These are phyloP conservation scores for Capricornis sumatraensis DNA, from an alignment of 2,113 vertebrate species.

Conservation along the genomic window DNA sequence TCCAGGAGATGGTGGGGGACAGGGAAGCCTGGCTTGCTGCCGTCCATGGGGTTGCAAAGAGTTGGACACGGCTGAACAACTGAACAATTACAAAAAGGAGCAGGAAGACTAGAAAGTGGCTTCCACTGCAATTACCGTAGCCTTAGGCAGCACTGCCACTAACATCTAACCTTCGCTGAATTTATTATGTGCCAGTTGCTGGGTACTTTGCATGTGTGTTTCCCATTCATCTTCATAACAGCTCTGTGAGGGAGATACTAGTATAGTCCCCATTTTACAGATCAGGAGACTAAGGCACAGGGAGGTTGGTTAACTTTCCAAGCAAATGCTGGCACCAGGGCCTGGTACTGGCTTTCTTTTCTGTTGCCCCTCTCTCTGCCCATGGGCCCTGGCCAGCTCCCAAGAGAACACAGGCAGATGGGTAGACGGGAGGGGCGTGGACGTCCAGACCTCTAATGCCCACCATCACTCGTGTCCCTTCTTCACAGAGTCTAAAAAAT, in stretches of 20 bases:
- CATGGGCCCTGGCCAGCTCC: not conserved
- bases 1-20: not conserved
- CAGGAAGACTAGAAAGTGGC: not conserved
- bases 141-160: not conserved
- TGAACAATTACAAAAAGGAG: not conserved
- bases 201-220: not conserved
- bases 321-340: not conserved
- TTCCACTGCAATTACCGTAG: not conserved
- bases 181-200: not conserved
- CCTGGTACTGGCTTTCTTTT: not conserved
- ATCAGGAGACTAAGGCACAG: not conserved
- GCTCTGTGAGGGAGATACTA: not conserved
- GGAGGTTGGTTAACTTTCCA: not conserved
- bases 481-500: not conserved
- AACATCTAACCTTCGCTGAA: not conserved
- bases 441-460: not conserved
- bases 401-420: not conserved
- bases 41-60: not conserved
- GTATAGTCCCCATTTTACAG: not conserved
- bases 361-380: not conserved
- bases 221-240: not conserved
- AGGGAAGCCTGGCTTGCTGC: not conserved
- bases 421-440: not conserved
- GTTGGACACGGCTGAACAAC: rapidly evolving
- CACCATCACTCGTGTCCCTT: not conserved